Percentiles rank a stretch among this genome's conserved stretches.
Conservation (phyloP, 2,797 vertebrate genomes). For the Poecile montanus region DNA sequence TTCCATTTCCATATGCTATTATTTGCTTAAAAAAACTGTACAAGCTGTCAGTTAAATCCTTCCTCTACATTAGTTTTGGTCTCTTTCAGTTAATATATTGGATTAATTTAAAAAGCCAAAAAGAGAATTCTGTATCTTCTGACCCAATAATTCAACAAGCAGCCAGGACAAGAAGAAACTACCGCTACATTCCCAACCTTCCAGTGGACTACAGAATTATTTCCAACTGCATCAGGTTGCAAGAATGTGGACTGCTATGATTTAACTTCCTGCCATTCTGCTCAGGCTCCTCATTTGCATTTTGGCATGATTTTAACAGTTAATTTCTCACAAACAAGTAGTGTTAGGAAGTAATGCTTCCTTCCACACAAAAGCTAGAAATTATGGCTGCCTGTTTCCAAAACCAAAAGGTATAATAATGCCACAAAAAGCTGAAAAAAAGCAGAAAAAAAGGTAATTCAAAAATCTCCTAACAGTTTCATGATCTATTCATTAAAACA, state of each 20-base stretch:
- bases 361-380: background rate
- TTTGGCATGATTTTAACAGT: constrained; percentile 46
- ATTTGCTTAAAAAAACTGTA: background rate
- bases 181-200: background rate
- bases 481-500: background rate
- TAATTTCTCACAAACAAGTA: constrained; percentile 49
- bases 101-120: background rate
- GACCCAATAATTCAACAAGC: background rate
- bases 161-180: background rate
- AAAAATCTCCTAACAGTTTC: background rate
- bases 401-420: background rate
- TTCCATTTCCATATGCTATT: background rate
- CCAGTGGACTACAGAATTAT: background rate
- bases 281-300: constrained; percentile 45
- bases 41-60: background rate
- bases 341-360: constrained; percentile 24
- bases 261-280: constrained; percentile 46
- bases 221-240: background rate
- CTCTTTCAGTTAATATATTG: background rate
- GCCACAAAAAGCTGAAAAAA: background rate
- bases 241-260: background rate
- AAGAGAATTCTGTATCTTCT: background rate
- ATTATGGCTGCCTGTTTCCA: background rate
- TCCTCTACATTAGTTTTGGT: background rate
- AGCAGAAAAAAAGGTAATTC: background rate